Conservation (phyloP, 53 echinoderm and acorn worm species). For the Temnopleurus reevesii region DNA sequence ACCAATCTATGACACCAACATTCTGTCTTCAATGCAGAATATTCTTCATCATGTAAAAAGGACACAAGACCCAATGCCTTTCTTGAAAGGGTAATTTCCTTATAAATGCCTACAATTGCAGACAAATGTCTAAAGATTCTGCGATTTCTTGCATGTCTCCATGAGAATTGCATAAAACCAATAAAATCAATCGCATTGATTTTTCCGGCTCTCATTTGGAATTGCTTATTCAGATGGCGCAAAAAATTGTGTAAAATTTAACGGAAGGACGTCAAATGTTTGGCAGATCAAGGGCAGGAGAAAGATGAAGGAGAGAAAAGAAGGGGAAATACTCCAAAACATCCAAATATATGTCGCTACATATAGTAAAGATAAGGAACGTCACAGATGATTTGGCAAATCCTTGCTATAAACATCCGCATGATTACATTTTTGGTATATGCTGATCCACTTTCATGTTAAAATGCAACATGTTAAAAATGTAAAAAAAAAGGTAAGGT, state of each 20-base stretch:
- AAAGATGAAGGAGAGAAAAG: neutral
- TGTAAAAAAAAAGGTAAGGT: no score
- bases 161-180: constrained; percentile 59
- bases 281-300: constrained; percentile 55
- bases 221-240: constrained; percentile 58
- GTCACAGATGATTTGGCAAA: constrained; percentile 26
- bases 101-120: constrained; percentile 43
- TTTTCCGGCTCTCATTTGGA: constrained; percentile 44
- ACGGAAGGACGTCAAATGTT: constrained; percentile 43
- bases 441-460: no score
- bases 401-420: neutral
- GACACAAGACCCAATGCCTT: neutral
- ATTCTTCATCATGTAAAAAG: neutral
- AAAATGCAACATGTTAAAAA: no score
- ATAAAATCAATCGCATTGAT: constrained; percentile 62
- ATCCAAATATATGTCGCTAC: neutral
- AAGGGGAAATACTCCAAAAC: neutral
- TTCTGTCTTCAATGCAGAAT: no score
- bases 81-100: neutral
- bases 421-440: no score
- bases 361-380: neutral
- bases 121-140: constrained; percentile 36
- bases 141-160: constrained; percentile 42
- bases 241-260: constrained; percentile 46
- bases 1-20: no score